Conservation (phyloP, 2,797 vertebrate species). For the Enteromius argenteus region DNA sequence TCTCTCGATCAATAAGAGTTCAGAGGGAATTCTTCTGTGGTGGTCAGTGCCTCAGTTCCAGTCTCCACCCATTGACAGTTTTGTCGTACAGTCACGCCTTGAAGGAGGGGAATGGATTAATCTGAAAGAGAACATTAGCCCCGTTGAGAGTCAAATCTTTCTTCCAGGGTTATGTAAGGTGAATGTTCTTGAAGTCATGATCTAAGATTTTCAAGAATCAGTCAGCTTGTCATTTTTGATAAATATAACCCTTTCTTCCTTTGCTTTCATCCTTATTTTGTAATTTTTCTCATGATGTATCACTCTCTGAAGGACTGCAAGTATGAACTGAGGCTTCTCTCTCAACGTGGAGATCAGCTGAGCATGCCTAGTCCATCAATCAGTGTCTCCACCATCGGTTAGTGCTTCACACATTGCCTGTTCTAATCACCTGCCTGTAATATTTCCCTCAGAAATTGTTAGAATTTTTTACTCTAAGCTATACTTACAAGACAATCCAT, state of each 20-base stretch:
- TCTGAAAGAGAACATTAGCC: constrained; percentile 83
- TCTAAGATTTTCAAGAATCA: constrained; percentile 13
- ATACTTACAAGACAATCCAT: neutral
- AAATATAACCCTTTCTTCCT: neutral
- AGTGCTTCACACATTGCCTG: constrained; percentile 67
- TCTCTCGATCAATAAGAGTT: constrained; percentile 81
- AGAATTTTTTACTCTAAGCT: neutral
- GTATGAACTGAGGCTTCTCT: constrained; percentile 93
- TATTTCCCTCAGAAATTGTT: constrained; percentile 8
- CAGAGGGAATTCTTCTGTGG: constrained; percentile 83
- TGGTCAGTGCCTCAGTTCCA: constrained; percentile 82
- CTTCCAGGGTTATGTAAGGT: constrained; percentile 92
- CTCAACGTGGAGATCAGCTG: constrained; percentile 87
- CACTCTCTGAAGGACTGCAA: constrained; percentile 81
- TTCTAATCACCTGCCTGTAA: neutral
- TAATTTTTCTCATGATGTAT: constrained; percentile 7
- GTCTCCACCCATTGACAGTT: constrained; percentile 77
- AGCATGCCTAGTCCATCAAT: constrained; percentile 91
- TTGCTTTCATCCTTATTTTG: constrained; percentile 16
- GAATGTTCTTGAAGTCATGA: constrained; percentile 44
- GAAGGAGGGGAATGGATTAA: constrained; percentile 84
- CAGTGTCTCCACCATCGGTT: constrained; percentile 92
- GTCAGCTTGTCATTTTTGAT: constrained; percentile 36
- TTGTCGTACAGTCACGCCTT: constrained; percentile 85
- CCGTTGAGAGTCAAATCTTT: constrained; percentile 81